phyloP scores from a whole-genome alignment of 1,140 invertebrate species.

The Anastatus disparis region DNA sequence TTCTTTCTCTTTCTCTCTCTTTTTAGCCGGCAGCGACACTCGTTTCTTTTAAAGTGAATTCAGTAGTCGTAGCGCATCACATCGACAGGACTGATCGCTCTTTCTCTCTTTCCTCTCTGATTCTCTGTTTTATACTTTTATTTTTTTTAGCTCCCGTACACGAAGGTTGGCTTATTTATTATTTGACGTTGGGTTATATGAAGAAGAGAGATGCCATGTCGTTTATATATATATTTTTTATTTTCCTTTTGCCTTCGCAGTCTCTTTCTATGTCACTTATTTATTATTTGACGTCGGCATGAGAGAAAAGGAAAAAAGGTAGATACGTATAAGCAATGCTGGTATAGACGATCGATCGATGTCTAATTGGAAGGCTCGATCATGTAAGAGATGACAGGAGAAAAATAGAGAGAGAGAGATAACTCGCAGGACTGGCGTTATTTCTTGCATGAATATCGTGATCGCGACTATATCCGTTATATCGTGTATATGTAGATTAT shows the following conservation, averaged over 20 bases:
- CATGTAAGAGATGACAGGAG: not conserved
- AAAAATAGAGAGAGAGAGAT: too few species aligned
- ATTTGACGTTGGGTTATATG: constrained; percentile 30
- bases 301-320: too few species aligned
- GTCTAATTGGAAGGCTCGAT: constrained; percentile 1
- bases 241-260: not conserved
- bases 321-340: not conserved
- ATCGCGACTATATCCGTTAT: too few species aligned
- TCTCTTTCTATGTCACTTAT: not conserved
- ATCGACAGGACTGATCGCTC: constrained; percentile 26
- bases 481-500: too few species aligned
- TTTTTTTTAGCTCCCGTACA: not conserved
- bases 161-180: constrained; percentile 31
- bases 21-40: constrained; percentile 20
- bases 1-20: not conserved
- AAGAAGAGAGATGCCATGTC: too few species aligned
- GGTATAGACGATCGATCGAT: constrained; percentile 3
- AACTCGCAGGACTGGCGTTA: too few species aligned
- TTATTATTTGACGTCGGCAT: constrained; percentile 10
- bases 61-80: constrained; percentile 17
- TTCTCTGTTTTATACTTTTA: not conserved
- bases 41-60: constrained; percentile 32
- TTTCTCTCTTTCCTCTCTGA: not conserved
- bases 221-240: too few species aligned
- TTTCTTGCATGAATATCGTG: too few species aligned